phyloP scores from a whole-genome alignment of 2,888 invertebrate species.

The Heterodera filipjevi region DNA sequence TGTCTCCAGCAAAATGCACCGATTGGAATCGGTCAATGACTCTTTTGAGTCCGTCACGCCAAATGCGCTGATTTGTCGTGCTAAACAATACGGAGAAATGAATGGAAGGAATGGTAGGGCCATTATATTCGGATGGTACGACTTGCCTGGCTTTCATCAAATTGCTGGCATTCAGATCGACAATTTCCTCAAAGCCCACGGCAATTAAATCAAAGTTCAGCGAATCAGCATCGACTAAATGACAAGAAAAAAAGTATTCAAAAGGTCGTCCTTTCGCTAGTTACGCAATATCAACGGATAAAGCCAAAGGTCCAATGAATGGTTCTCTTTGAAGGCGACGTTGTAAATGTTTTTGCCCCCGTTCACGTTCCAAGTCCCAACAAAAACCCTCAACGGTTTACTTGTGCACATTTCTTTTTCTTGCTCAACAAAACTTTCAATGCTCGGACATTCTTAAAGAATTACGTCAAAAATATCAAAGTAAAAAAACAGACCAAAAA shows the following conservation, averaged over 20 bases:
- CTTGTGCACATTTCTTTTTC: slow-evolving; percentile 49
- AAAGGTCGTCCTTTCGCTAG: not conserved
- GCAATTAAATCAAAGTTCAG: slow-evolving; percentile 81
- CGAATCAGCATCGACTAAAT: slow-evolving; percentile 27
- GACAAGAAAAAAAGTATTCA: not conserved
- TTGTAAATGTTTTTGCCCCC: slow-evolving; percentile 97
- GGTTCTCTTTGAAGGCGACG: slow-evolving; percentile 73
- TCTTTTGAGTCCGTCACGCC: slow-evolving; percentile 92
- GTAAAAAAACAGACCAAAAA: slow-evolving; percentile 67
- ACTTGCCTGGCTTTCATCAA: slow-evolving; percentile 85
- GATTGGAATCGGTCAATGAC: slow-evolving; percentile 40
- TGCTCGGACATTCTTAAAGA: slow-evolving; percentile 58
- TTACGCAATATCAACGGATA: slow-evolving; percentile 47
- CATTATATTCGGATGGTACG: slow-evolving; percentile 2
- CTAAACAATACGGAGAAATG: no score
- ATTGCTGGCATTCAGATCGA: slow-evolving; percentile 96
- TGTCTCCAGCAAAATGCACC: slow-evolving; percentile 23
- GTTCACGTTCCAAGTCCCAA: slow-evolving; percentile 98
- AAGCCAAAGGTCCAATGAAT: slow-evolving; percentile 68
- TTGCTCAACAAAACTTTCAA: slow-evolving; percentile 54
- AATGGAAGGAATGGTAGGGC: not conserved
- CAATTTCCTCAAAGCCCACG: slow-evolving; percentile 98
- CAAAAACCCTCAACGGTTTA: slow-evolving; percentile 69
- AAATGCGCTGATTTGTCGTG: slow-evolving; percentile 86
- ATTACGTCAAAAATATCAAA: slow-evolving; percentile 8